A percentile compares a stretch with the other conserved stretches of the same genome.
Conservation (phyloP, 2,113 vertebrate genomes). For the Panthera tigris region DNA sequence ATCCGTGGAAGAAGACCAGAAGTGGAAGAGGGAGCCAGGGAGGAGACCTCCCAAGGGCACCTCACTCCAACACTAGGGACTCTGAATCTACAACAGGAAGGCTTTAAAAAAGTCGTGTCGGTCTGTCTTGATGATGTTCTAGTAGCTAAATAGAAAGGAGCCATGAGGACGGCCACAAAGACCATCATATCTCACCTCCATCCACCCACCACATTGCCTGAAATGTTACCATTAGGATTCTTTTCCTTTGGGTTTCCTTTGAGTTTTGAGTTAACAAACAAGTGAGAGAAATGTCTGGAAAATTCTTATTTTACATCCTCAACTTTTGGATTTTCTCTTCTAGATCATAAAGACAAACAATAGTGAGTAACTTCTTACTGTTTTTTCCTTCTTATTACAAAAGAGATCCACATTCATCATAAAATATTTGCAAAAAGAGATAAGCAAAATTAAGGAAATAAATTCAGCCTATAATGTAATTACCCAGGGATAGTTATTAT, state of each 20-base stretch:
- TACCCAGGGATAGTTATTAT: neutral
- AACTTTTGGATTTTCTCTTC: neutral
- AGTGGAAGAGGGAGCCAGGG: neutral
- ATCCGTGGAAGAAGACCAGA: neutral
- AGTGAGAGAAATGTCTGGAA: neutral
- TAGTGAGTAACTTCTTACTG: neutral
- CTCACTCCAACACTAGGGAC: neutral
- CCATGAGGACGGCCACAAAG: neutral
- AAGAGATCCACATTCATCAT: neutral
- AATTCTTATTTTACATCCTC: neutral
- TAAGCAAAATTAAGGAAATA: neutral
- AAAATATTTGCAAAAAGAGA: neutral
- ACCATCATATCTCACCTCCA: neutral
- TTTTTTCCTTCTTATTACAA: neutral
- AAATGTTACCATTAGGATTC: neutral
- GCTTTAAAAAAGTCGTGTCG: neutral
- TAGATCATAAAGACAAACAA: neutral
- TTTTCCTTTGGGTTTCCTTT: neutral
- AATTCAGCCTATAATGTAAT: neutral
- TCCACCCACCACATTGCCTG: neutral
- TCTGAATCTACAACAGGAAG: neutral
- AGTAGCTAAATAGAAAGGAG: neutral
- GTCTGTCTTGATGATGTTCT: neutral
- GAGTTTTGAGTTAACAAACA: neutral
- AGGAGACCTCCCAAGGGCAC: neutral